Conservation (phyloP, 2,888 invertebrate genomes). For the Drosophila paramelanica region DNA sequence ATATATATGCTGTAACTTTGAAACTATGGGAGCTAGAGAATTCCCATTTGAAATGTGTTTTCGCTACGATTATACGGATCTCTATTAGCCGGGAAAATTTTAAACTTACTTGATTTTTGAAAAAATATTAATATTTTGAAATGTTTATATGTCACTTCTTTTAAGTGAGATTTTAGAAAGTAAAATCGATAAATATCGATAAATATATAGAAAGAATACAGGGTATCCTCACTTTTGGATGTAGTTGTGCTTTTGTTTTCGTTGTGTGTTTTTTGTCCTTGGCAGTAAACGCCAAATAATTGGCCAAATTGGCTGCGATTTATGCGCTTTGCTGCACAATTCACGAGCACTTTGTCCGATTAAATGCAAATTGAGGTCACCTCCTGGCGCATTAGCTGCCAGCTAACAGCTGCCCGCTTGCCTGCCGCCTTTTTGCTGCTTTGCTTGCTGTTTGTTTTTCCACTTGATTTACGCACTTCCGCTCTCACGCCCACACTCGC, state of each 20-base stretch:
- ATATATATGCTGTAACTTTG: too few species aligned
- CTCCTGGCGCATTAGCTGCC: constrained; percentile 36
- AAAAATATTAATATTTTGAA: too few species aligned
- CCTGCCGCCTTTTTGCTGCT: constrained; percentile 6
- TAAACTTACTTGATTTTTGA: too few species aligned
- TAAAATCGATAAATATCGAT: too few species aligned
- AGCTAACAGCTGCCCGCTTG: neutral
- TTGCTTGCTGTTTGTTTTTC: constrained; percentile 29
- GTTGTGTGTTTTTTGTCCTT: constrained; percentile 27
- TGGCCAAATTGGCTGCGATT: constrained; percentile 65
- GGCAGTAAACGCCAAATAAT: constrained; percentile 53
- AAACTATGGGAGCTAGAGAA: too few species aligned
- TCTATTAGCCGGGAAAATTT: too few species aligned
- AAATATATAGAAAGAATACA: too few species aligned
- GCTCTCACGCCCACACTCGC: constrained; percentile 32
- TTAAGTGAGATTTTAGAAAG: too few species aligned
- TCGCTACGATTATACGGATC: too few species aligned
- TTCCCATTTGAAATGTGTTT: too few species aligned
- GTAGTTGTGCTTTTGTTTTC: constrained; percentile 3
- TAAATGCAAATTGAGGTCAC: constrained; percentile 69
- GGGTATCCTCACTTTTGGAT: neutral
- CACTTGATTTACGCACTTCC: constrained; percentile 71
- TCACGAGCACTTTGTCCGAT: constrained; percentile 43
- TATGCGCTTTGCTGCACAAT: constrained; percentile 39
- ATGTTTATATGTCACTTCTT: too few species aligned